Base-by-base conservation (phyloP, 2,113 vertebrate species). In the Casuarius casuarius region DNA sequence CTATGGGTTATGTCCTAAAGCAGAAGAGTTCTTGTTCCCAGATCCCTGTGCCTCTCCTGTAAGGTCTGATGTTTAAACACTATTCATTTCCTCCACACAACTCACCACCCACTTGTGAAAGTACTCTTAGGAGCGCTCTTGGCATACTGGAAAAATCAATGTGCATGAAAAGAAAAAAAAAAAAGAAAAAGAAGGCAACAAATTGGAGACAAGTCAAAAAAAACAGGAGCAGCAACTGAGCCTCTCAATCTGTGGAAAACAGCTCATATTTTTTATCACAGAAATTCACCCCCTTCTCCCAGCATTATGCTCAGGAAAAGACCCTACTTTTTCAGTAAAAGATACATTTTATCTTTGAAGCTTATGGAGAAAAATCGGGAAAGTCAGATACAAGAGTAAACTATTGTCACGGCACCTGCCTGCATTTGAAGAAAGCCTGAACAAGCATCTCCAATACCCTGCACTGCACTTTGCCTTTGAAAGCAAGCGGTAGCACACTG, bases 391-490 rank as follows among this genome's bases (percentile, higher is more conserved):
- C 84, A 89, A 76, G 49, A 62, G 40, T 66, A 54, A 78, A 71
- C 54, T 80, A 66, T 71, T 93, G 40, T 68, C 56, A 83, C 2
- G 4, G n/a, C 14, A 71, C 40, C 40, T 72, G 67, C 52, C 82
- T 84, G 46, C 94, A 65, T 80, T 44, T 63, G n/a, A 94, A 92
- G 83, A 94, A 67, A 87, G 44, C 40, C 89, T 87, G 42, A 94
- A 85, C 35, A 77, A 83, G 22, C 33, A 71, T n/a, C 74, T 89
- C 82, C 63, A 87, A 63, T 31, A 76, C 44, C 46, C 19, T 74
- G 73, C 63, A 71, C 4, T 74, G 58, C 42, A 63, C 54, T 14
- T 21, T 76, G 51, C 58, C 87, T 95, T 89, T 85, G 31, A 89
- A 94, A 90, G 87, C 44, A 68, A 54, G 63, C 77, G 87, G 81